Evolutionary conservation across 1,140 invertebrate genomes (phyloP).

Genomic region (Myzus persicae): DNA sequence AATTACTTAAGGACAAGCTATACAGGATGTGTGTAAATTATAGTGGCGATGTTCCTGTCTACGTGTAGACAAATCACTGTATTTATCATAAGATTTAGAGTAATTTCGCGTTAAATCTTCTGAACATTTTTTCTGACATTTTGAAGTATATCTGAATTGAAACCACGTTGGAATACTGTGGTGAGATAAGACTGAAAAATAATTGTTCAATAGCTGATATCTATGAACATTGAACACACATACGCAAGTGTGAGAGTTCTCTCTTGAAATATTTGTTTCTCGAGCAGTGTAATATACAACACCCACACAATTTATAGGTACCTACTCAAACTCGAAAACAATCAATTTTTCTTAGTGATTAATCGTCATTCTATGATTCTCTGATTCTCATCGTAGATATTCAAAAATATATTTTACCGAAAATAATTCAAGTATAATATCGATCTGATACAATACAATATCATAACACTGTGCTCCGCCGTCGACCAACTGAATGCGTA

Average conservation of each 20-base stretch:
- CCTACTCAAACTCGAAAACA: not conserved
- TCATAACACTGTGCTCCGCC: too few species aligned
- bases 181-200: too few species aligned
- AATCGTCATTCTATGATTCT: too few species aligned
- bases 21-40: not conserved
- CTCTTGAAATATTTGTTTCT: not conserved
- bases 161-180: too few species aligned
- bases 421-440: not conserved
- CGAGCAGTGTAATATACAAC: too few species aligned
- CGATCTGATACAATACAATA: not conserved
- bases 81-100: not conserved
- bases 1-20: not conserved
- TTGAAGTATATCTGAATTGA: not conserved
- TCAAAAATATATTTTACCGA: too few species aligned
- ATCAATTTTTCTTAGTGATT: not conserved
- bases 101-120: not conserved
- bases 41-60: not conserved
- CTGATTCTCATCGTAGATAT: too few species aligned
- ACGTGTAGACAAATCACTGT: too few species aligned
- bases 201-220: too few species aligned
- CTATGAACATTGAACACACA: too few species aligned
- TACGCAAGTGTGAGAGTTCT: too few species aligned
- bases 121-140: not conserved
- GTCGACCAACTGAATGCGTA: not conserved
- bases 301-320: too few species aligned